Evolutionary conservation across 2,888 invertebrate species (phyloP).

Genomic region (Pherbina coryleti): DNA sequence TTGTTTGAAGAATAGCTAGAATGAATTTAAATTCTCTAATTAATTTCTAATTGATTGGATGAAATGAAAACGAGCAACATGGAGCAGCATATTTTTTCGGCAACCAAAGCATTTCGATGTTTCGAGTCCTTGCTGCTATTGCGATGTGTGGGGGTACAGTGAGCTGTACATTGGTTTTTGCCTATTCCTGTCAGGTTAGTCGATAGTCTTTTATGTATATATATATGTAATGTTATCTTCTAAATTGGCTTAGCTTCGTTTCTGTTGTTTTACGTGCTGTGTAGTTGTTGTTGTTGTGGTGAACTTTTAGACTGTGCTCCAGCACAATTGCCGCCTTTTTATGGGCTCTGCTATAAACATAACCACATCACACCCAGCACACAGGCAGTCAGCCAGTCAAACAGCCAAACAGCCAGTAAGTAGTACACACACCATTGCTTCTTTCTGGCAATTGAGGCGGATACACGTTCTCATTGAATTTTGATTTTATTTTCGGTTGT

Average conservation of each 20-base stretch:
- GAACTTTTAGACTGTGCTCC: neutral
- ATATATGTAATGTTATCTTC: neutral
- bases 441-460: slow-evolving; percentile 1
- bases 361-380: no score
- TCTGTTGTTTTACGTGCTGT: neutral
- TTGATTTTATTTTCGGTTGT: neutral
- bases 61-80: neutral
- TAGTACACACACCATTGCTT: neutral
- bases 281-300: neutral
- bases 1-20: neutral
- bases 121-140: neutral
- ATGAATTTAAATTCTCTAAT: slow-evolving; percentile 2
- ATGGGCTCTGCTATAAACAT: no score
- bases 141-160: no score
- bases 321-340: no score
- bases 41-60: slow-evolving; percentile 3
- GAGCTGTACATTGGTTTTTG: neutral
- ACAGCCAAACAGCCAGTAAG: neutral
- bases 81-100: neutral
- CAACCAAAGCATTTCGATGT: neutral
- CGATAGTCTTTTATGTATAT: neutral
- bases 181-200: neutral
- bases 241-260: slow-evolving; percentile 13
- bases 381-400: no score
- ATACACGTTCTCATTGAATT: slow-evolving; percentile 11